These are phyloP conservation scores for Pseudochirops cupreus DNA, from an alignment of 2,797 vertebrate genomes.

Conservation along the genomic window DNA sequence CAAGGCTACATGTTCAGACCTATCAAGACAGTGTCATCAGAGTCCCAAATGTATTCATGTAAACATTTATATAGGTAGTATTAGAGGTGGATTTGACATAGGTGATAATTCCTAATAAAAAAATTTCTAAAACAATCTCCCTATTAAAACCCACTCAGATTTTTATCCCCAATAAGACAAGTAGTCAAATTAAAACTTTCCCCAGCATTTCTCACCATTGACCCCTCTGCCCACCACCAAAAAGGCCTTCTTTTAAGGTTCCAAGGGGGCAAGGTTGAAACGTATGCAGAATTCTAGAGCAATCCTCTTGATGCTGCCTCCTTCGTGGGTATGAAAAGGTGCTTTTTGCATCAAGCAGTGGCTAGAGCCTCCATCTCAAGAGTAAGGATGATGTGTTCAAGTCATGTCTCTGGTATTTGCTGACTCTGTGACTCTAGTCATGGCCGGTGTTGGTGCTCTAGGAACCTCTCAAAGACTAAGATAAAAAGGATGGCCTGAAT, in stretches of 20 bases:
- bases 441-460: no score
- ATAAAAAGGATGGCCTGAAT: neutral
- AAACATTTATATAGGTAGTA: neutral
- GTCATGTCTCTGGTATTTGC: neutral
- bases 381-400: neutral
- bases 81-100: neutral
- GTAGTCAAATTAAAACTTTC: neutral
- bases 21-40: neutral
- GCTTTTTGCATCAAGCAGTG: neutral
- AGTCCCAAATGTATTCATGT: neutral
- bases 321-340: neutral
- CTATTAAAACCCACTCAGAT: neutral
- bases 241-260: neutral
- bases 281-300: neutral
- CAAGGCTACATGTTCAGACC: neutral
- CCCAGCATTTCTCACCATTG: neutral
- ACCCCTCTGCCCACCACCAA: neutral
- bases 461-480: neutral
- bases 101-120: neutral
- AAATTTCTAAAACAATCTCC: neutral
- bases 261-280: neutral
- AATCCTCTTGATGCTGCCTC: neutral
- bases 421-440: neutral
- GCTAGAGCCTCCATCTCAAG: neutral
- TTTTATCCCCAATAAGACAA: neutral